These are phyloP conservation scores for Procapra przewalskii DNA, from an alignment of 2,113 vertebrate genomes.

Conservation along the genomic window DNA sequence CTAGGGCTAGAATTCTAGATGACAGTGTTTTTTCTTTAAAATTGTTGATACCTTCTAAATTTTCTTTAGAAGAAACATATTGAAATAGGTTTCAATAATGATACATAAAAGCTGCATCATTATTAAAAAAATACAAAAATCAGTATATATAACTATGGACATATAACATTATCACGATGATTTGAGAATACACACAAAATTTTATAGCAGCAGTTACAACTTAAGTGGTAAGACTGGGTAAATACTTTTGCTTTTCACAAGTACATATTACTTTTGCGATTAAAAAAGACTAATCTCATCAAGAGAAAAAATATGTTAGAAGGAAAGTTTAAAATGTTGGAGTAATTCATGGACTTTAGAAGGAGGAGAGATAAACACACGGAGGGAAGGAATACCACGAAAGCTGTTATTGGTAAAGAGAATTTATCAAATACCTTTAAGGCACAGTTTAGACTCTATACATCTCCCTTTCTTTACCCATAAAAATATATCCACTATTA, in stretches of 20 bases:
- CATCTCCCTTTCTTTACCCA: background rate
- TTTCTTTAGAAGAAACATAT: background rate
- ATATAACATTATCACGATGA: background rate
- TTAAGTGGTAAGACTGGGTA: background rate
- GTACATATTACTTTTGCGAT: background rate
- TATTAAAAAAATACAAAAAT: background rate
- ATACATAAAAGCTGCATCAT: background rate
- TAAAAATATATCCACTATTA: slow-evolving; percentile 10
- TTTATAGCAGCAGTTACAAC: background rate
- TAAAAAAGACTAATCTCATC: background rate
- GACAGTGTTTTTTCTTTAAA: background rate
- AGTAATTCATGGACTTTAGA: background rate
- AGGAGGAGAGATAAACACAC: background rate
- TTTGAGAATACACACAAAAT: slow-evolving; percentile 9
- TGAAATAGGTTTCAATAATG: background rate
- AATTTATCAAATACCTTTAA: background rate
- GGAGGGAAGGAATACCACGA: background rate
- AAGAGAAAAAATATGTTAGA: background rate
- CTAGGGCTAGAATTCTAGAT: background rate
- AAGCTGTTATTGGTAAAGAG: background rate
- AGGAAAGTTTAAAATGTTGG: background rate
- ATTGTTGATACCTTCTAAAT: background rate
- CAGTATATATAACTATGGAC: background rate
- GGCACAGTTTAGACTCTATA: background rate
- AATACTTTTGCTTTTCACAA: background rate